Conservation (phyloP, 2,113 vertebrate species). For the Rousettus leschenaultii region DNA sequence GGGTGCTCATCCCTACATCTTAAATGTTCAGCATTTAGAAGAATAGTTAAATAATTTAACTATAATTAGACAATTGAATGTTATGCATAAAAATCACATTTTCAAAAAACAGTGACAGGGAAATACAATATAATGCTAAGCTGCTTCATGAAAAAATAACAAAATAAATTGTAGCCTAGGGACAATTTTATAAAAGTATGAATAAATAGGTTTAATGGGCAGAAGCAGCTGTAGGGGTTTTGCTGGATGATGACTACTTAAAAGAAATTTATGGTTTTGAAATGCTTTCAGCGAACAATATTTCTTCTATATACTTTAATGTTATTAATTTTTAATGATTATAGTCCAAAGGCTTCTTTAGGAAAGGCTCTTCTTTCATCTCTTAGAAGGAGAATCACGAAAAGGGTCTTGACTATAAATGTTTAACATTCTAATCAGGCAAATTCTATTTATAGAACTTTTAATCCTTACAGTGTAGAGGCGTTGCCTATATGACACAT, state of each 20-base stretch:
- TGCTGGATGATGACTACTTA: neutral
- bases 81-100: neutral
- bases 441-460: neutral
- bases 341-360: neutral
- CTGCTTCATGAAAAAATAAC: neutral
- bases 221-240: neutral
- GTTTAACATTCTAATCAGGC: neutral
- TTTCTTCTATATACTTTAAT: neutral
- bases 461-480: neutral
- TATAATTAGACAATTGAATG: neutral
- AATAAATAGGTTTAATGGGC: neutral
- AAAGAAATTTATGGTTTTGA: neutral
- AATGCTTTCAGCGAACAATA: neutral
- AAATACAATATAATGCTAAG: neutral
- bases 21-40: neutral
- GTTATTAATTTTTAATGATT: neutral
- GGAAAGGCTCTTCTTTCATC: neutral
- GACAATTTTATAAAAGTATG: neutral
- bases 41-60: neutral
- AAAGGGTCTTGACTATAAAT: neutral
- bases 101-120: neutral
- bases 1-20: neutral
- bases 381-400: neutral
- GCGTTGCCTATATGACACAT: neutral
- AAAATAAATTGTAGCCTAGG: neutral